Base-by-base conservation (phyloP, 2,113 vertebrate genomes). In the Desmodus rotundus region DNA sequence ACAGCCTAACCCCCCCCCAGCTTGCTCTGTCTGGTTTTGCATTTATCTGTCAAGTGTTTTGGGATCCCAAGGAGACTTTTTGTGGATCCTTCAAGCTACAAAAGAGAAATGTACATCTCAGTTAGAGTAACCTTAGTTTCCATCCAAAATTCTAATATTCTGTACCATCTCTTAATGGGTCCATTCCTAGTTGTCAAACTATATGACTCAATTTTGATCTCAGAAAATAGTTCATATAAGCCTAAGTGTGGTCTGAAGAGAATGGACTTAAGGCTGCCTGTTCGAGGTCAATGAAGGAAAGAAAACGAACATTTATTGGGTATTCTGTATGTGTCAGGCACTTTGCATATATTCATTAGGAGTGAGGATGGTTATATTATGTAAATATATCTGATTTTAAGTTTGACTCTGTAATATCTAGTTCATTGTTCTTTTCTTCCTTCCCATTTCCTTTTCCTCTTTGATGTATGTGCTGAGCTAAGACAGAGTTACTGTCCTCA, bases 281-380 rank as follows among this genome's bases (percentile, higher is more conserved):
- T 80, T 96, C 92, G 72, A 74, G 33, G 83, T 73, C 17, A 90
- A 88, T 65, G 22, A 89, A 76, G 58, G 68, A 86, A 92, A 61
- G 74, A 54, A 76, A 97, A 90, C 41, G 13, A 84, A 38, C 22
- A n/a, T 63, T 90, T 93, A 58, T 33, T 84, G 47, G 38, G 4
- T 54, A 45, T 85, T 87, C 13, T 19, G 85, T 91, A 50, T 76
- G 13, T 95, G 7, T 12, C 28, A 78, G 28, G 41, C 10, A 89
- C 22, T 63, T 54, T 83, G 84, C 10, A 31, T 82, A 20, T 87
- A 73, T 84, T 91, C 26, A 82, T 26, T 72, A 81, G 31, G 43
- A 76, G 24, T 87, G 36, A 93, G 41, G 63, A 96, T 78, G 20
- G 24, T 80, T 88, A 50, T 77, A 52, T 65, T 31, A 70, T 86